Evolutionary conservation across 2,113 vertebrate genomes (phyloP).

Genomic region (Macheiramphus alcinus): DNA sequence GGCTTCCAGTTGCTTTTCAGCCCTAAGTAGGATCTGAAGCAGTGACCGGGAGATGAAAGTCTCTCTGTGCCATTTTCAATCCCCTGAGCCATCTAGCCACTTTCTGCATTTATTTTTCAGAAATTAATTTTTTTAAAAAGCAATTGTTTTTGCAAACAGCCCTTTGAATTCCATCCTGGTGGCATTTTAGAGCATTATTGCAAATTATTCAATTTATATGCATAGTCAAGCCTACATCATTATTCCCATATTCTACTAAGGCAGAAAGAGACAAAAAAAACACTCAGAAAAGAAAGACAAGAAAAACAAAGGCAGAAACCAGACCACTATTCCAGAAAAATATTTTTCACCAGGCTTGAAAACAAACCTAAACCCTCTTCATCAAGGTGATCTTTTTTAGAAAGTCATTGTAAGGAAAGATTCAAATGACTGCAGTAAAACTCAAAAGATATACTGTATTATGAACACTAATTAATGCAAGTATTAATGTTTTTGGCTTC

Average conservation of each 20-base stretch:
- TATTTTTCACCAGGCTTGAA: not conserved
- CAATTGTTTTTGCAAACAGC: slow-evolving; percentile 49
- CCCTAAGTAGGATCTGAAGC: not conserved
- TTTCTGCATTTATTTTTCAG: slow-evolving; percentile 45
- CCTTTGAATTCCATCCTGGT: not conserved
- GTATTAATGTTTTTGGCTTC: slow-evolving; percentile 38
- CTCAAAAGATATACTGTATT: slow-evolving; percentile 9
- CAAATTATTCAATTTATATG: slow-evolving; percentile 69
- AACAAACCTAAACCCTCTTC: not conserved
- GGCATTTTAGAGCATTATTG: slow-evolving; percentile 30
- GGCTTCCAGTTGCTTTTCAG: not conserved
- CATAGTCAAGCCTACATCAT: slow-evolving; percentile 52
- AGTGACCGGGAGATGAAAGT: not conserved
- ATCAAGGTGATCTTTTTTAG: slow-evolving; percentile 4
- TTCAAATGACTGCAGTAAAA: slow-evolving; percentile 23
- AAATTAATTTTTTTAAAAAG: slow-evolving; percentile 28
- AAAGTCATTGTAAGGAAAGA: not conserved
- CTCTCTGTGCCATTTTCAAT: not conserved
- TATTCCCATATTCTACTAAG: not conserved
- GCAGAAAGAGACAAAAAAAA: not conserved
- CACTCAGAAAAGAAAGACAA: not conserved
- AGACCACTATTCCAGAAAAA: not conserved
- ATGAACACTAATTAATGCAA: slow-evolving; percentile 41
- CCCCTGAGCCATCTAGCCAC: not conserved
- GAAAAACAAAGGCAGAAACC: not conserved